Evolutionary conservation across 1,140 invertebrate species (phyloP).

Genomic region (Phocides pigmalion): DNA sequence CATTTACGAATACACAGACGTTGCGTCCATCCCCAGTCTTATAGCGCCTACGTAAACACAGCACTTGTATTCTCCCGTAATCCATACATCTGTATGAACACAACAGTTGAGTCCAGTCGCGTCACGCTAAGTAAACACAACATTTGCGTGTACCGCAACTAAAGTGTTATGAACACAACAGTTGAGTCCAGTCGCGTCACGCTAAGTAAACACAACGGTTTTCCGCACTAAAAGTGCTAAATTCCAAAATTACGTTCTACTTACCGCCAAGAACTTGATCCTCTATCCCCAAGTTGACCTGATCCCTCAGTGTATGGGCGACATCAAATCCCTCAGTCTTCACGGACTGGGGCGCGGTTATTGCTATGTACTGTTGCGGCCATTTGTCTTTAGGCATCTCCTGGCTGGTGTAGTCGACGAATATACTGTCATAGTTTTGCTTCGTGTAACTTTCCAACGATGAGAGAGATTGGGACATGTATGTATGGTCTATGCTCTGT

Average conservation of each 20-base stretch:
- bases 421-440: conserved; percentile 64
- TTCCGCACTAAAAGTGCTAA: too few species aligned
- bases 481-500: conserved; percentile 70
- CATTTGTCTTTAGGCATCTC: conserved; percentile 41
- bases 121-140: too few species aligned
- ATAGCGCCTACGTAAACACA: too few species aligned
- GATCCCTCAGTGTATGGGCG: conserved; percentile 52
- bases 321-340: conserved; percentile 66
- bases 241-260: conserved; percentile 15
- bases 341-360: conserved; percentile 42
- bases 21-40: too few species aligned
- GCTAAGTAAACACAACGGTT: too few species aligned
- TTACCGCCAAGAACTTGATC: conserved; percentile 62
- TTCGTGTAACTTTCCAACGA: conserved; percentile 53
- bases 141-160: too few species aligned
- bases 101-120: too few species aligned
- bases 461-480: conserved; percentile 69
- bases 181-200: too few species aligned
- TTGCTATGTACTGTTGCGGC: conserved; percentile 52
- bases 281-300: conserved; percentile 60
- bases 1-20: too few species aligned
- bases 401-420: conserved; percentile 49
- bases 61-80: too few species aligned
- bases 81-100: too few species aligned
- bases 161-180: too few species aligned